A percentile compares a stretch with the other conserved stretches of the same genome.
Conservation (phyloP, 1,140 invertebrate genomes). For the Formica selysi region DNA sequence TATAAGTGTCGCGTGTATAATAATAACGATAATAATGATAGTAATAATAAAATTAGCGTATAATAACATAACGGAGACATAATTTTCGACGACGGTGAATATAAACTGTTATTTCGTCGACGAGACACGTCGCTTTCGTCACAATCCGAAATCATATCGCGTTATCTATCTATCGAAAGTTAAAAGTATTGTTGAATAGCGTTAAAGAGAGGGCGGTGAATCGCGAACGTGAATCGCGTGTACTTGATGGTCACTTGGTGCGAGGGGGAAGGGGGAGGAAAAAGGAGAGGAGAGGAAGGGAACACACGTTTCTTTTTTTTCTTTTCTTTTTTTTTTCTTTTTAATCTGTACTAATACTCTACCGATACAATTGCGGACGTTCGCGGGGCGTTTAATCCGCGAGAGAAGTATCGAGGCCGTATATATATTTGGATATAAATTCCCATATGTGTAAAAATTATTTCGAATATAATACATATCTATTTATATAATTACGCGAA, state of each 20-base stretch:
- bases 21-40: slow-evolving; percentile 53
- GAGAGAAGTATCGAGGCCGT: slow-evolving; percentile 17
- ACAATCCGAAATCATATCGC: slow-evolving; percentile 72
- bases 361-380: slow-evolving; percentile 33
- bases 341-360: slow-evolving; percentile 60
- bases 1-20: slow-evolving; percentile 64
- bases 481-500: no score
- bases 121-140: slow-evolving; percentile 32
- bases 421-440: background rate
- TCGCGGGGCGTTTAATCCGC: slow-evolving; percentile 35
- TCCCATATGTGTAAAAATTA: background rate
- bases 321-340: no score
- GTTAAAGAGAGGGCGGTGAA: slow-evolving; percentile 74
- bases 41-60: slow-evolving; percentile 65
- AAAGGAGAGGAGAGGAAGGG: background rate
- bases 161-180: slow-evolving; percentile 75
- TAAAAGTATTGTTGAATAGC: slow-evolving; percentile 78
- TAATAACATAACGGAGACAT: slow-evolving; percentile 33
- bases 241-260: slow-evolving; percentile 35
- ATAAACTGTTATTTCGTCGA: slow-evolving; percentile 15
- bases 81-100: slow-evolving; percentile 37
- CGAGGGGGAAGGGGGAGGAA: background rate
- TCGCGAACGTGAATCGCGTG: slow-evolving; percentile 64
- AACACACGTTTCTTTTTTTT: slow-evolving; percentile 18
- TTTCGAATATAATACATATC: no score